Evolutionary conservation across 2,797 vertebrate species (phyloP).

Genomic region (Leuciscus waleckii): DNA sequence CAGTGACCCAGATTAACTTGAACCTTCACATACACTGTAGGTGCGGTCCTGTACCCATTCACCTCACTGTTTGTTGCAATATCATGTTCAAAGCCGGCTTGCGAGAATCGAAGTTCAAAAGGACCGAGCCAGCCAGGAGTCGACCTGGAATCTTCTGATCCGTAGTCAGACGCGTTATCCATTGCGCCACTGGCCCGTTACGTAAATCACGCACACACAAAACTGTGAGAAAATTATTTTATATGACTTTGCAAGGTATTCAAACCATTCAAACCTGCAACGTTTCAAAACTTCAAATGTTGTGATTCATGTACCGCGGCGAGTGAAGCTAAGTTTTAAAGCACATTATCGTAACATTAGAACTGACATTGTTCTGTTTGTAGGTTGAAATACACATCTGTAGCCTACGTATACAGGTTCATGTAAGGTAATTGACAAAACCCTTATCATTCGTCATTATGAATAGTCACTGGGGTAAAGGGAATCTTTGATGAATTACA

Average conservation of each 20-base stretch:
- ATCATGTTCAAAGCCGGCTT: accelerated
- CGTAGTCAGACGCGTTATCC: constrained; percentile 68
- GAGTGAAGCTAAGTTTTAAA: background rate
- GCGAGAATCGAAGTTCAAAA: constrained; percentile 17
- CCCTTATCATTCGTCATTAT: background rate
- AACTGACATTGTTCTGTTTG: too few species aligned
- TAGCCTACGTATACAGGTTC: background rate
- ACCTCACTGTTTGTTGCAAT: background rate
- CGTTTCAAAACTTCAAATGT: background rate
- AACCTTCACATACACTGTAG: background rate
- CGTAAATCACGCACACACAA: accelerated
- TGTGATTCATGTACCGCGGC: too few species aligned
- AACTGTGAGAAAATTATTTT: accelerated
- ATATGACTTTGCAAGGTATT: too few species aligned
- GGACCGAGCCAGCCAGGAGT: constrained; percentile 82
- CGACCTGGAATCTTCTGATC: constrained; percentile 77
- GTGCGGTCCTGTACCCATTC: too few species aligned
- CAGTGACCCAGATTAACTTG: background rate
- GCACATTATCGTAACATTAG: background rate
- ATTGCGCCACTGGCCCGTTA: constrained; percentile 52
- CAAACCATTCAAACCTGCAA: background rate
- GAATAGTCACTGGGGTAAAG: constrained; percentile 32
- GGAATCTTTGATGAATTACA: background rate
- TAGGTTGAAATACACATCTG: background rate
- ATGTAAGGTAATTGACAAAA: background rate